A percentile compares a stretch with the other conserved stretches of the same genome.
phyloP scores from a whole-genome alignment of 2,797 vertebrate species.

The Cirrhinus mrigala region DNA sequence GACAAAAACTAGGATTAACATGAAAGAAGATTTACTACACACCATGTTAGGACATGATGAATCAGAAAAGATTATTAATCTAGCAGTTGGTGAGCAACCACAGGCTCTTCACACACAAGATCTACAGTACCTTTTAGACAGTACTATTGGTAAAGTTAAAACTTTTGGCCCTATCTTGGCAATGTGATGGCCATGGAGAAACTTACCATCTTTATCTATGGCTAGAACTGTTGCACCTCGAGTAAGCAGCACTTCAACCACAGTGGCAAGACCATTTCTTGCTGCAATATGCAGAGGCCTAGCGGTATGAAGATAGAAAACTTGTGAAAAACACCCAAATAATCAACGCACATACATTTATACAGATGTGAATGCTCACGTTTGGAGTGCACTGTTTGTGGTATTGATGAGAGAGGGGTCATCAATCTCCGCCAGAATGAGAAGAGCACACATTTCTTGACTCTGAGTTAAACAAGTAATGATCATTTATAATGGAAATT shows the following conservation, averaged over 20 bases:
- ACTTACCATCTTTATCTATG: conserved; percentile 93
- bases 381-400: conserved; percentile 92
- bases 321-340: not conserved
- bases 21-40: not conserved
- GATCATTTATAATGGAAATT: not conserved
- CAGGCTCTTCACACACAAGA: not conserved
- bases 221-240: conserved; percentile 96
- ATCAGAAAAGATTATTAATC: not conserved
- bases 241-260: conserved; percentile 95
- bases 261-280: conserved; percentile 91
- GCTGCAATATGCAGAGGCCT: conserved; percentile 98
- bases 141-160: not conserved
- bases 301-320: not conserved
- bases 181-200: not conserved
- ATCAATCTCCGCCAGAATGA: conserved; percentile 93
- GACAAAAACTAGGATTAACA: not conserved
- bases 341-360: not conserved
- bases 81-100: not conserved
- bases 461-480: conserved; percentile 74
- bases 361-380: conserved; percentile 81
- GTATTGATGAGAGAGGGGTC: conserved; percentile 95
- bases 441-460: conserved; percentile 97
- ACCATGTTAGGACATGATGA: not conserved
- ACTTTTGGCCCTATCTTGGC: not conserved
- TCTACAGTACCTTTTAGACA: not conserved